Percentiles rank a stretch among this genome's conserved stretches.
phyloP scores from a whole-genome alignment of 2,797 vertebrate genomes.

The Basileuterus tristriatus region DNA sequence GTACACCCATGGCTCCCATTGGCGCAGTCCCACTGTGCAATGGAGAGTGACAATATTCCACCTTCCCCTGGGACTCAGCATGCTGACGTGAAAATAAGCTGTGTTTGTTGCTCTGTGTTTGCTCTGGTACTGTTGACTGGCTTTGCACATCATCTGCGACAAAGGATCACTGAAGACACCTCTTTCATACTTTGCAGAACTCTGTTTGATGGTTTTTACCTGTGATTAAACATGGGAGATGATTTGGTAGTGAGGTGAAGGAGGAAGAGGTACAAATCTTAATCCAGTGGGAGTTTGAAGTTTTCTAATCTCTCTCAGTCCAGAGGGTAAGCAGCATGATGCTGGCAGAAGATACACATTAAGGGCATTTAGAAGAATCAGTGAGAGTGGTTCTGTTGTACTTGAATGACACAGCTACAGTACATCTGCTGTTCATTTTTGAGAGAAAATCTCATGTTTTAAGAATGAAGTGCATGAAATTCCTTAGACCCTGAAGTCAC shows the following conservation, averaged over 20 bases:
- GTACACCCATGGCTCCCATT: neutral
- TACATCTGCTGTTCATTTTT: neutral
- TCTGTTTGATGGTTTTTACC: neutral
- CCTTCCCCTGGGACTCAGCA: neutral
- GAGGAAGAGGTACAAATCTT: neutral
- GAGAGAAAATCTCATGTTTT: neutral
- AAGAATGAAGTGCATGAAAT: neutral
- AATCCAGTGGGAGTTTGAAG: neutral
- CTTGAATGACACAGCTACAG: fast-evolving
- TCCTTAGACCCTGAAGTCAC: neutral
- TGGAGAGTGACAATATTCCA: neutral
- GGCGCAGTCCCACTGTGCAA: neutral
- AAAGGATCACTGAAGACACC: neutral
- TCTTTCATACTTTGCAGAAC: neutral
- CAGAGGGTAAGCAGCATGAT: neutral
- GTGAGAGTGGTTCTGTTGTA: neutral
- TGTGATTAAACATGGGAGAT: fast-evolving
- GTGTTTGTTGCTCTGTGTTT: fast-evolving
- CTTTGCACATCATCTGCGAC: fast-evolving
- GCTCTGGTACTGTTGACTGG: neutral
- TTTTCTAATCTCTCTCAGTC: neutral
- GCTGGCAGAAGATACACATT: neutral
- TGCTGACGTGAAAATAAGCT: neutral
- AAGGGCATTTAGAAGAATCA: neutral
- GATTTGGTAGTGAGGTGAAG: neutral